A percentile compares a stretch with the other conserved stretches of the same genome.
Evolutionary conservation across 2,113 vertebrate genomes (phyloP).

Genomic region (Bagarius yarrelli): DNA sequence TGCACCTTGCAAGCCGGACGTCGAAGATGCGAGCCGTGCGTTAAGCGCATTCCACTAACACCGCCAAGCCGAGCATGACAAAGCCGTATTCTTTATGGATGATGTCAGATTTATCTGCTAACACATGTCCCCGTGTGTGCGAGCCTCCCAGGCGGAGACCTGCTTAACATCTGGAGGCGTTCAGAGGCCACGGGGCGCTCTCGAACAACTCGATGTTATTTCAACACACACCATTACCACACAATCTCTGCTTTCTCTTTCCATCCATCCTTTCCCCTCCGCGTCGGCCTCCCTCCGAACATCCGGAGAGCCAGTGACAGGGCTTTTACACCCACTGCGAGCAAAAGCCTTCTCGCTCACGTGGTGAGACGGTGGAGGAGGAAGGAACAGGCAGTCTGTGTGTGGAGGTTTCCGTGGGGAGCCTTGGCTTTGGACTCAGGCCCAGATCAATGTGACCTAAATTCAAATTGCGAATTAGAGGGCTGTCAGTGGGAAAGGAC

Average conservation of each 20-base stretch:
- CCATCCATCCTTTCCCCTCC: slow-evolving; percentile 25
- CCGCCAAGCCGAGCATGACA: slow-evolving; percentile 18
- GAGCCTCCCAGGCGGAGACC: slow-evolving; percentile 41
- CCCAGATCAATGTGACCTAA: slow-evolving; percentile 76
- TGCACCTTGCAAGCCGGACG: slow-evolving; percentile 27
- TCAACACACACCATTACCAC: slow-evolving; percentile 37
- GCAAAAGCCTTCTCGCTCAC: slow-evolving; percentile 42
- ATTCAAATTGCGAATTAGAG: slow-evolving; percentile 72
- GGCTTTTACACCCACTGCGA: slow-evolving; percentile 26
- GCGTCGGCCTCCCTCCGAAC: not conserved
- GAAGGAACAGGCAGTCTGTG: slow-evolving; percentile 49
- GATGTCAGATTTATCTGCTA: slow-evolving; percentile 51
- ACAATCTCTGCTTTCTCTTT: slow-evolving; percentile 14
- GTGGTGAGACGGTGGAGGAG: slow-evolving; percentile 30
- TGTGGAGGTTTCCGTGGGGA: slow-evolving; percentile 56
- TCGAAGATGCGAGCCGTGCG: not conserved
- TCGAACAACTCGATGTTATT: slow-evolving; percentile 23
- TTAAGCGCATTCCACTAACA: slow-evolving; percentile 25
- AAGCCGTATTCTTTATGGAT: slow-evolving; percentile 41
- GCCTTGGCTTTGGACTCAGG: slow-evolving; percentile 63
- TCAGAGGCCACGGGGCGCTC: slow-evolving; percentile 36
- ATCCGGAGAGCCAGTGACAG: slow-evolving; percentile 25
- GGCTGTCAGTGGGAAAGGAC: slow-evolving; percentile 69
- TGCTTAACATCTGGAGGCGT: slow-evolving; percentile 47
- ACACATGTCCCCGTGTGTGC: slow-evolving; percentile 44